phyloP scores from a whole-genome alignment of 2,797 vertebrate species.

The Sebastes itinus region DNA sequence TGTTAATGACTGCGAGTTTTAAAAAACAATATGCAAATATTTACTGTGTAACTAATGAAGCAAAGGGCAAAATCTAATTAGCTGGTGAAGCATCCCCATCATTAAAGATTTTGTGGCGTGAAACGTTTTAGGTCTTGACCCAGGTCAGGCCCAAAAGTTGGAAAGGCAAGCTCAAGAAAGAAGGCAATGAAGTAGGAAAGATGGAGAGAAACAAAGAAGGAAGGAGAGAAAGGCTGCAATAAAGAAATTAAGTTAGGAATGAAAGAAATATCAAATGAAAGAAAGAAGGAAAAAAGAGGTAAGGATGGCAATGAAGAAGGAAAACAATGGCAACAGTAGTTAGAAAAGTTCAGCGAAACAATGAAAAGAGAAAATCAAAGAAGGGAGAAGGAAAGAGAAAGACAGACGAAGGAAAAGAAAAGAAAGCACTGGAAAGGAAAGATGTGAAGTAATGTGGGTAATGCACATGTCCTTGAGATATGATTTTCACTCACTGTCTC shows the following conservation, averaged over 20 bases:
- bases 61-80: constrained; percentile 12
- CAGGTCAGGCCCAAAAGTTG: neutral
- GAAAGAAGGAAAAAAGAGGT: neutral
- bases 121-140: constrained; percentile 8
- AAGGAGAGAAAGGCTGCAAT: neutral
- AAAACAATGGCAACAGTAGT: neutral
- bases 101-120: neutral
- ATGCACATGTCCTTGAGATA: neutral
- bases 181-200: neutral
- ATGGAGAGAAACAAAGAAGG: neutral
- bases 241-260: neutral
- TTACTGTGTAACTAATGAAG: constrained; percentile 14
- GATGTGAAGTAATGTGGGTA: neutral
- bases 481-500: neutral
- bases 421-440: neutral
- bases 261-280: neutral
- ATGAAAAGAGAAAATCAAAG: neutral
- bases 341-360: neutral
- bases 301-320: neutral
- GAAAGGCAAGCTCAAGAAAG: neutral
- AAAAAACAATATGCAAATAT: constrained; percentile 14
- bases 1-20: neutral
- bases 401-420: neutral
- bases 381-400: neutral
- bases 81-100: constrained; percentile 6